Evolutionary conservation across 2,888 invertebrate species (phyloP), one percentile per base, ranked within the genome.

Genomic region (Chelonus formosanus): DNA sequence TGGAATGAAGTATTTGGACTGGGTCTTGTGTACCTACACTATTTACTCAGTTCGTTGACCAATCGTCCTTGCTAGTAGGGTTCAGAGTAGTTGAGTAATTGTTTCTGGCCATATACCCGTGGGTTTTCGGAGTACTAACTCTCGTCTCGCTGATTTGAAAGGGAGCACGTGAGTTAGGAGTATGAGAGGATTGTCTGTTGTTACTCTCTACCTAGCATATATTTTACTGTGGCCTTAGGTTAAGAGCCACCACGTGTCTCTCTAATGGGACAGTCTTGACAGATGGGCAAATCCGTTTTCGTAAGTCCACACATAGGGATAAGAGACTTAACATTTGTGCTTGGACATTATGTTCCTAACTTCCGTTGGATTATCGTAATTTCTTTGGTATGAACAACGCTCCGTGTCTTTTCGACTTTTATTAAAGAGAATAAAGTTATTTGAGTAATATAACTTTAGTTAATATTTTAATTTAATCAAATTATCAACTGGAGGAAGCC

Each of bases 241-340:
- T 79, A 74, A 80, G 74, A 80, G 78, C 80, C 70, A 76, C 73
- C 73, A 73, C 78, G 73, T 79, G 80, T 78, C 73, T 67, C 70
- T 73, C 76, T 79, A 80, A 80, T 80, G 76, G 78, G 54, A 55
- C 72, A 71, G 71, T 73, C 72, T 72, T 73, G 73, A 73, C 75
- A 72, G 70, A 72, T 73, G 45, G 47, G 54, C 10, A 65, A 55
- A 65, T 65, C 65, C 65, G 55, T 54, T 65, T 65, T 60, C 60
- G 47, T 52, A 40, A 40, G 40, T 40, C 40, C 6, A 40, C 40
- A 40, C 40, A 5, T 5, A 1, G 6, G 40, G 40, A 40, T 40
- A 40, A 40, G 40, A 40, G 40, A 40, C 40, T 40, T 40, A 4
- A 40, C 40, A 6, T 40, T 40, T 40, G 4, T 6, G 5, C 40